Percentiles rank a stretch among this genome's conserved stretches.
Conservation (phyloP, 2,888 invertebrate species). For the Leptura quadrifasciata region DNA sequence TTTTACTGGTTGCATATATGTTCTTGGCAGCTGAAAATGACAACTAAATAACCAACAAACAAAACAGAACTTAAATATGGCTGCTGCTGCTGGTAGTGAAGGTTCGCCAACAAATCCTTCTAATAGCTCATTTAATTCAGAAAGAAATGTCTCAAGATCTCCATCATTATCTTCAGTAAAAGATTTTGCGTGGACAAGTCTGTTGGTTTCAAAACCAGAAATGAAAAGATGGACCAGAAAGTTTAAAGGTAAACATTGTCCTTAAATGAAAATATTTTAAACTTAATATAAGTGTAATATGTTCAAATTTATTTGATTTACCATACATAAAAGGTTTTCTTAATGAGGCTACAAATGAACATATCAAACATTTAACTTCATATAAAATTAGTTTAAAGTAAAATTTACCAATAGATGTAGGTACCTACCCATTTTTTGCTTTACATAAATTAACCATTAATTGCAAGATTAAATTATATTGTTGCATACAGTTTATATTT, state of each 20-base stretch:
- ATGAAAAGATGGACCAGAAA: conserved; percentile 56
- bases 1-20: conserved; percentile 25
- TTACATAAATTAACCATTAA: not conserved
- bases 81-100: conserved; percentile 72
- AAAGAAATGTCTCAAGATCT: conserved; percentile 75
- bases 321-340: not conserved
- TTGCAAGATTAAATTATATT: not conserved
- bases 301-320: not conserved
- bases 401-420: not conserved
- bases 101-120: conserved; percentile 70
- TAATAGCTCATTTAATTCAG: conserved; percentile 56
- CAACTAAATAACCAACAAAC: conserved; percentile 31
- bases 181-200: conserved; percentile 73
- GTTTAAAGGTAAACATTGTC: conserved; percentile 45
- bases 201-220: conserved; percentile 65
- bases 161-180: conserved; percentile 77
- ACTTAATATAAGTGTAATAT: not conserved
- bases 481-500: too few species aligned
- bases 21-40: conserved; percentile 45
- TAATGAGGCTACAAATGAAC: not conserved
- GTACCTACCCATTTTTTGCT: not conserved
- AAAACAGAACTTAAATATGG: conserved; percentile 62
- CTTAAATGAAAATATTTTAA: conserved; percentile 2
- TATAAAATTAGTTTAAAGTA: not conserved
- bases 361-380: not conserved